Percentiles rank a stretch among this genome's conserved stretches.
These are phyloP conservation scores for Dendrolimus kikuchii DNA, from an alignment of 1,140 invertebrate species.

Conservation along the genomic window DNA sequence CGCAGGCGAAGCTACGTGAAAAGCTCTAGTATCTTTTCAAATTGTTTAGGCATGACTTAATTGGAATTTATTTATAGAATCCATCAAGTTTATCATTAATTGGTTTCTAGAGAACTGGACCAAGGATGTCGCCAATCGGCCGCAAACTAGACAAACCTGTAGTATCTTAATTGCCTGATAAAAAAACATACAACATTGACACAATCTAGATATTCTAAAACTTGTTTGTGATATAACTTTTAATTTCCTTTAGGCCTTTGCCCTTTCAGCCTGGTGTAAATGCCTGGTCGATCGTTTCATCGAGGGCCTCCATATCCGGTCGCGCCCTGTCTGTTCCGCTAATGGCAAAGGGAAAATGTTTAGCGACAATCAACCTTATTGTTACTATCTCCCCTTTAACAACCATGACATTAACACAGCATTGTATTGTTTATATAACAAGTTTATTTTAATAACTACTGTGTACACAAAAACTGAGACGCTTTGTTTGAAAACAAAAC, in stretches of 20 bases:
- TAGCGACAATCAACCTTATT: constrained; percentile 20
- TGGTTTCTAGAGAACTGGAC: not conserved
- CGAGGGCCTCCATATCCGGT: constrained; percentile 38
- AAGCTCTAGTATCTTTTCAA: no score
- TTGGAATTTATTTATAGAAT: no score
- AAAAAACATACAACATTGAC: no score
- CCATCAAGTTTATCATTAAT: not conserved
- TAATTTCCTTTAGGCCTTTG: not conserved
- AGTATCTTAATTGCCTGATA: constrained; percentile 4
- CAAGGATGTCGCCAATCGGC: not conserved
- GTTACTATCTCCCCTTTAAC: constrained; percentile 7
- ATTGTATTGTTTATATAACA: not conserved
- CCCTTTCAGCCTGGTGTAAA: not conserved
- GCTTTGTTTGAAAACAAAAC: no score
- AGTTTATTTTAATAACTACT: not conserved
- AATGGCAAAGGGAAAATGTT: constrained; percentile 38
- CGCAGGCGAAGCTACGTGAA: no score
- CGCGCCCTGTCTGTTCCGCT: constrained; percentile 43
- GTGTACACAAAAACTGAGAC: no score
- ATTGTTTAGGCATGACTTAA: no score
- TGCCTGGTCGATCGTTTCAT: constrained; percentile 1
- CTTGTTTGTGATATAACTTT: not conserved
- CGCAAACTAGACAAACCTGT: constrained; percentile 5
- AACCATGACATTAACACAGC: not conserved
- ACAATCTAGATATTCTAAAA: not conserved